These are phyloP conservation scores for Brachystomella parvula DNA, from an alignment of 1,140 invertebrate species.

Conservation along the genomic window DNA sequence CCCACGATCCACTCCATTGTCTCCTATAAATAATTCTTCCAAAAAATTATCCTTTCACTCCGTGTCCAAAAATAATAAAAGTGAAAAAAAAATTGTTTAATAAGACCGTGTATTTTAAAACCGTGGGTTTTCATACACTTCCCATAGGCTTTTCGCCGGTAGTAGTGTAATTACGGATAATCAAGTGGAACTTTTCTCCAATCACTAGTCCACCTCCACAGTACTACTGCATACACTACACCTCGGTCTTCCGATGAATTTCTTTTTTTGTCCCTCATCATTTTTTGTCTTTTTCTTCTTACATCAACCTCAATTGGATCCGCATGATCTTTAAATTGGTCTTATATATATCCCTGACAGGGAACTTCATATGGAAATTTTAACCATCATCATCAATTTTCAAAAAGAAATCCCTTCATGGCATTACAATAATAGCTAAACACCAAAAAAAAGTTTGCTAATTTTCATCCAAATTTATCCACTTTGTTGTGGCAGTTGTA, in stretches of 20 bases:
- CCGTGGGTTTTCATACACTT: no score
- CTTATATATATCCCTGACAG: no score
- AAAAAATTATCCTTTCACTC: background rate
- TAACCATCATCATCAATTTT: no score
- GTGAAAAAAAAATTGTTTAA: background rate
- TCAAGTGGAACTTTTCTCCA: slow-evolving; percentile 11
- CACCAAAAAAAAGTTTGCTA: no score
- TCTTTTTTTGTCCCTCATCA: background rate
- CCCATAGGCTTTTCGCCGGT: background rate
- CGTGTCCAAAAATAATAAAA: background rate
- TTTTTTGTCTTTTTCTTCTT: background rate
- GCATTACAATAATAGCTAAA: no score
- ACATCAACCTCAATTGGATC: background rate
- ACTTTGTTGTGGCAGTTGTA: no score
- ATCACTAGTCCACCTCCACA: background rate
- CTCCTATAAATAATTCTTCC: no score
- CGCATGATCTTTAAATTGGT: background rate
- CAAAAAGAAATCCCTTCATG: no score
- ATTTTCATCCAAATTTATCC: no score
- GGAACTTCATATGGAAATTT: no score
- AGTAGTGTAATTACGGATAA: slow-evolving; percentile 6
- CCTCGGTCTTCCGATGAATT: background rate
- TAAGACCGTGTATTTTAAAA: background rate
- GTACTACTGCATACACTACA: background rate
- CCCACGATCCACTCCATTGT: no score